Conservation (phyloP, 2,113 vertebrate species). For the Corythaeola cristata region DNA sequence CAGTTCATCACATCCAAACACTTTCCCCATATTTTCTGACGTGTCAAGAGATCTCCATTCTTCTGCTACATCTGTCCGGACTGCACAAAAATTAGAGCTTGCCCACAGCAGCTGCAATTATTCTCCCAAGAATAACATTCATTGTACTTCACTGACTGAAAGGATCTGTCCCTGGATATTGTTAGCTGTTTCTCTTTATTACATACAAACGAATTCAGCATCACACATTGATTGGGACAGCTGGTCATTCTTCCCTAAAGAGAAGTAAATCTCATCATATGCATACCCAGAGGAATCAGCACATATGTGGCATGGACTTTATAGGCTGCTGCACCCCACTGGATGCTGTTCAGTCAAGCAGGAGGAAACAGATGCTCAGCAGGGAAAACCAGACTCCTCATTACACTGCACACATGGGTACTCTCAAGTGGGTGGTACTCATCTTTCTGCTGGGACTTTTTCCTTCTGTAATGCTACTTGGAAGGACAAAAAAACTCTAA, state of each 20-base stretch:
- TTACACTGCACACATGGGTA: background rate
- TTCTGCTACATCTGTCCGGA: background rate
- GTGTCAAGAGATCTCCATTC: background rate
- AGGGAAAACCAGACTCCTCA: background rate
- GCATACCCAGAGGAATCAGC: background rate
- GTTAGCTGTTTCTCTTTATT: background rate
- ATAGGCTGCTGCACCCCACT: background rate
- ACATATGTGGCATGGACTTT: background rate
- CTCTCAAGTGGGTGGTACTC: background rate
- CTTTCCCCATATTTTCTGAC: background rate
- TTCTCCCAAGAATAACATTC: slow-evolving; percentile 3
- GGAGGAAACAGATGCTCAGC: background rate
- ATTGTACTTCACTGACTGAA: background rate
- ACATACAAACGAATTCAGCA: background rate
- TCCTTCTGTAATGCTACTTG: background rate
- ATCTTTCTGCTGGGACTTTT: background rate
- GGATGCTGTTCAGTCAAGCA: background rate
- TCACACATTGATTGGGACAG: slow-evolving; percentile 3
- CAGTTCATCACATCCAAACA: background rate
- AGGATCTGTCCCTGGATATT: background rate
- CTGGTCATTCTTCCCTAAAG: background rate
- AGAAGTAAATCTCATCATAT: background rate
- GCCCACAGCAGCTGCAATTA: background rate
- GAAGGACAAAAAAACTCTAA: background rate
- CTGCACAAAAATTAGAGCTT: background rate